Percentiles rank a stretch among this genome's conserved stretches.
phyloP scores from a whole-genome alignment of 2,888 invertebrate species.

The Parascotia fuliginaria region DNA sequence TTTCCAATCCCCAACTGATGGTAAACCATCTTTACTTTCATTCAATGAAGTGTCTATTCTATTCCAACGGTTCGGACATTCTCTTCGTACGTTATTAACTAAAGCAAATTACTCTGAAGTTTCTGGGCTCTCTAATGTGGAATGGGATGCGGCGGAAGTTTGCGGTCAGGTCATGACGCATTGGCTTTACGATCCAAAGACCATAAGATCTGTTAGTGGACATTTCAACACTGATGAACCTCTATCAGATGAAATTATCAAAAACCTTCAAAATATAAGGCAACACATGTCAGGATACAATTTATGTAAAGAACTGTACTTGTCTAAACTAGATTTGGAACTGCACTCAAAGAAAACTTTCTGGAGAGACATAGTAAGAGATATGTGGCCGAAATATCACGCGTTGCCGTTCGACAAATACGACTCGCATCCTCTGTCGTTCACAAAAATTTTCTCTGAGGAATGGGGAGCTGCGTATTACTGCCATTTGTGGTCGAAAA shows the following conservation, averaged over 20 bases:
- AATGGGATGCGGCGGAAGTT: constrained; percentile 97
- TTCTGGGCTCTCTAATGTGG: constrained; percentile 93
- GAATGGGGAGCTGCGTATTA: constrained; percentile 95
- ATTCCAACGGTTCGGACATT: constrained; percentile 95
- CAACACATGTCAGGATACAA: constrained; percentile 92
- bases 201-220: constrained; percentile 87
- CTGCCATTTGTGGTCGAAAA: constrained; percentile 93
- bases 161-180: constrained; percentile 93
- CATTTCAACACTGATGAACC: constrained; percentile 91
- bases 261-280: constrained; percentile 87
- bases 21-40: constrained; percentile 89
- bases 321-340: constrained; percentile 93
- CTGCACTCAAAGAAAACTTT: constrained; percentile 90
- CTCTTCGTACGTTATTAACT: constrained; percentile 94
- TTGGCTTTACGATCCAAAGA: constrained; percentile 90
- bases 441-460: constrained; percentile 92
- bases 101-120: constrained; percentile 93
- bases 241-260: constrained; percentile 88
- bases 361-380: constrained; percentile 93
- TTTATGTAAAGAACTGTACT: constrained; percentile 92
- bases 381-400: constrained; percentile 93
- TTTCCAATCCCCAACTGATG: constrained; percentile 88
- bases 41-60: constrained; percentile 91
- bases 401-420: constrained; percentile 90
- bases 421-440: constrained; percentile 94